Percentiles rank a stretch among this genome's conserved stretches.
Conservation (phyloP, 2,113 vertebrate genomes). For the Conger conger region DNA sequence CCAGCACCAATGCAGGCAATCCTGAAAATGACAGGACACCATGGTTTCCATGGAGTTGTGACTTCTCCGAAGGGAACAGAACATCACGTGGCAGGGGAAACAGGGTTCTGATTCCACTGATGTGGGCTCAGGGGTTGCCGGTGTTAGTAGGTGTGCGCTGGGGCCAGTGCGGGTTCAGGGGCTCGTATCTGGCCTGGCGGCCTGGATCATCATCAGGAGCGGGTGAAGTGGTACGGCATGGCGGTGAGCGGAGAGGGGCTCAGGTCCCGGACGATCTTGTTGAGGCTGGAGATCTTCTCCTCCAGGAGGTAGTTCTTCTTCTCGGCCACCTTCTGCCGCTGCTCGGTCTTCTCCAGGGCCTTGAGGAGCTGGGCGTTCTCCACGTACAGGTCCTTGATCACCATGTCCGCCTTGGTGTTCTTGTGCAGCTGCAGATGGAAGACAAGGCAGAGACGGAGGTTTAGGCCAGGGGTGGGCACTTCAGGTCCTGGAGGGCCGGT, state of each 20-base stretch:
- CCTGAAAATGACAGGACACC: not conserved
- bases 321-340: constrained; percentile 80
- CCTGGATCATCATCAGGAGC: constrained; percentile 52
- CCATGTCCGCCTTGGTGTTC: constrained; percentile 79
- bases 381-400: constrained; percentile 88
- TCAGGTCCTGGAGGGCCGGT: too few species aligned
- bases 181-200: not conserved
- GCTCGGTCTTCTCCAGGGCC: constrained; percentile 83
- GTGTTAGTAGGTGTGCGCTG: not conserved
- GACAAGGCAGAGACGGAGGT: not conserved
- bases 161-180: not conserved
- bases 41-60: not conserved
- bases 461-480: too few species aligned
- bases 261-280: constrained; percentile 84
- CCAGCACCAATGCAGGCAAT: not conserved
- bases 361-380: constrained; percentile 88
- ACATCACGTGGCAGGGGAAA: not conserved
- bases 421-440: constrained; percentile 73
- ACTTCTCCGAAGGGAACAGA: not conserved
- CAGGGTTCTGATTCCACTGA: not conserved
- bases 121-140: not conserved
- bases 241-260: constrained; percentile 67
- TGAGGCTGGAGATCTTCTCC: constrained; percentile 90
- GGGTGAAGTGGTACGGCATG: constrained; percentile 55
- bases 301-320: constrained; percentile 92